A percentile compares a stretch with the other conserved stretches of the same genome.
phyloP scores from a whole-genome alignment of 1,140 invertebrate genomes.

The Trichogramma pretiosum region DNA sequence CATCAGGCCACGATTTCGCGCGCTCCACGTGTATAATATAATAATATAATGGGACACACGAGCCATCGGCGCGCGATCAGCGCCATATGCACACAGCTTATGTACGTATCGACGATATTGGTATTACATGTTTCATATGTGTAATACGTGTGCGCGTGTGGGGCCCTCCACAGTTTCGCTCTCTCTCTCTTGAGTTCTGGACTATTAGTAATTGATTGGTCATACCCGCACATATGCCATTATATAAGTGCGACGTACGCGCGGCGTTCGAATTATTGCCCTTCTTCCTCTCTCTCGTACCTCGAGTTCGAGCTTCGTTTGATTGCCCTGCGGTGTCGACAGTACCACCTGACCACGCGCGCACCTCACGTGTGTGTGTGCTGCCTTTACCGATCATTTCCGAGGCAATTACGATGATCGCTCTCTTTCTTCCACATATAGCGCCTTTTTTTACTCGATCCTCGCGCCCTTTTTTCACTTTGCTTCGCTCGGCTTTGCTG shows the following conservation, averaged over 20 bases:
- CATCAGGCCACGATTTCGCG: too few species aligned
- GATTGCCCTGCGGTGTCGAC: background rate
- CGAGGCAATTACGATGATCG: background rate
- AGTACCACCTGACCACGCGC: too few species aligned
- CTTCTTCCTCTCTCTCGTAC: background rate
- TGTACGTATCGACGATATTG: too few species aligned
- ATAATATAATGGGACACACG: too few species aligned
- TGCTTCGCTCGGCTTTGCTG: background rate
- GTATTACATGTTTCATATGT: too few species aligned
- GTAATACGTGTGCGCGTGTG: too few species aligned
- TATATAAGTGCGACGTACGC: conserved; percentile 25
- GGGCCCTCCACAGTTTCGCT: too few species aligned
- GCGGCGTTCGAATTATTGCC: too few species aligned
- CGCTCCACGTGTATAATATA: too few species aligned
- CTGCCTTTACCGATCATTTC: background rate
- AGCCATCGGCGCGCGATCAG: too few species aligned
- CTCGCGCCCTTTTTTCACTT: background rate
- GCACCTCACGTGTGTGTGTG: background rate
- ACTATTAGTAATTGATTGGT: conserved; percentile 42
- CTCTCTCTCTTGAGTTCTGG: too few species aligned
- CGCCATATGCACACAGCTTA: too few species aligned
- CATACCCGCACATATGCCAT: conserved; percentile 32
- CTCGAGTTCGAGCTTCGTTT: background rate
- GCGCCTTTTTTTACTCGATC: background rate
- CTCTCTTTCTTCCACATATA: background rate